A percentile compares a stretch with the other conserved stretches of the same genome.
These are phyloP conservation scores for Glossophaga mutica DNA, from an alignment of 2,797 vertebrate genomes.

Conservation along the genomic window DNA sequence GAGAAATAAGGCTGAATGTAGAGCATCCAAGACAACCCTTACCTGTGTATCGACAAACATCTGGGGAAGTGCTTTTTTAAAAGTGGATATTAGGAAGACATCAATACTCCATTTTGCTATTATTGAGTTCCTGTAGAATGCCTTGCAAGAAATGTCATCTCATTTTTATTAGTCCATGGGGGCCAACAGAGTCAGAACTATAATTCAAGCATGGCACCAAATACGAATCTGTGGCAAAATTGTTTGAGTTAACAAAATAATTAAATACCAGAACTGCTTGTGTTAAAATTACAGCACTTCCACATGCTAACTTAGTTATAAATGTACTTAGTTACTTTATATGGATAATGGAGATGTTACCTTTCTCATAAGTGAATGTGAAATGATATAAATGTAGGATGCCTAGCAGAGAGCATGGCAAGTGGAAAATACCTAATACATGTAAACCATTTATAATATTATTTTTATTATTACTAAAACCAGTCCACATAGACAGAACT, in stretches of 20 bases:
- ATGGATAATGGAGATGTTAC: background rate
- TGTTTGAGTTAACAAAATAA: background rate
- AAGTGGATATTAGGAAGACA: background rate
- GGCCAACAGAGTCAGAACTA: background rate
- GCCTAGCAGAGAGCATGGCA: background rate
- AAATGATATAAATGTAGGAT: background rate
- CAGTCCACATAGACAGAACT: background rate
- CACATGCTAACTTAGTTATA: background rate
- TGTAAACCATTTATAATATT: background rate
- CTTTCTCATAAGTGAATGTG: background rate
- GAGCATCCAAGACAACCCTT: background rate
- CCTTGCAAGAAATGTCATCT: background rate
- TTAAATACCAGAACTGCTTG: background rate
- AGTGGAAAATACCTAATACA: background rate
- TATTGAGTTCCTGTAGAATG: background rate
- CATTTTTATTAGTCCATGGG: background rate
- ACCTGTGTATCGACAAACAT: background rate
- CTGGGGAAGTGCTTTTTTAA: background rate
- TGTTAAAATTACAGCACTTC: background rate
- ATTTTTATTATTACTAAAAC: background rate
- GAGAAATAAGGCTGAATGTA: background rate
- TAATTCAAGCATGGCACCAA: background rate
- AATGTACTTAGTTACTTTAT: background rate
- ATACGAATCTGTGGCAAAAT: background rate
- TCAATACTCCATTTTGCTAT: background rate